Base-by-base conservation (phyloP, 2,888 invertebrate genomes). In the Chrysomela aeneicollis region DNA sequence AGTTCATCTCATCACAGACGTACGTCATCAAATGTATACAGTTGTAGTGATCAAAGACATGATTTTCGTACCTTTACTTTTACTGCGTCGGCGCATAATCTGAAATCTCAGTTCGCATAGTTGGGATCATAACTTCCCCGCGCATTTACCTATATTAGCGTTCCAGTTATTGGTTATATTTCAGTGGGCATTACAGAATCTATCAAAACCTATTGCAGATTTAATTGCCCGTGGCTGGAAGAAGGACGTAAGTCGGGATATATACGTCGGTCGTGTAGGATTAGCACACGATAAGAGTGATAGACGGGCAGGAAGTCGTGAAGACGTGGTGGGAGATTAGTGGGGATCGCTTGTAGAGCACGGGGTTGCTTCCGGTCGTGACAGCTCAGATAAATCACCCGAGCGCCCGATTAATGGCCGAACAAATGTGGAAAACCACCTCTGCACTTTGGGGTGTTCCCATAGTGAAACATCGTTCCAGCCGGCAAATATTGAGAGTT, bases 361-460 rank as follows among this genome's bases (percentile, higher is more conserved):
- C 78, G 74, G 79, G 81, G 79, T 80, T 79, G 79, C 81, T 81
- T 82, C 81, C 82, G 81, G 80, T 77, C 81, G 73, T 80, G 82
- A 82, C 82, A 81, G 78, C 74, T 72, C 72, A 78, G 79, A 79
- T 82, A 82, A 82, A 82, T 82, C 81, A 82, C 80, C 80, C 64
- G 69, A 73, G 72, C 73, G 72, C 74, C 75, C 81, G 82, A 82
- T 82, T 82, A 82, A 82, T 82, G 81, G 79, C 71, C 78, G 79
- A 80, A 80, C 82, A 82, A 82, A 82, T 82, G 82, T 79, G 81
- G 80, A 82, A 81, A 82, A 81, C 79, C 80, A 79, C 81, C 81
- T 79, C 79, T 78, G 78, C 78, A 79, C 79, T 80, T 78, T 78
- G 72, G 74, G 73, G 70, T 73, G 71, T 74, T 72, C 73, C 73